These are phyloP conservation scores for Endotricha flammealis DNA, from an alignment of 2,888 invertebrate species.

Conservation along the genomic window DNA sequence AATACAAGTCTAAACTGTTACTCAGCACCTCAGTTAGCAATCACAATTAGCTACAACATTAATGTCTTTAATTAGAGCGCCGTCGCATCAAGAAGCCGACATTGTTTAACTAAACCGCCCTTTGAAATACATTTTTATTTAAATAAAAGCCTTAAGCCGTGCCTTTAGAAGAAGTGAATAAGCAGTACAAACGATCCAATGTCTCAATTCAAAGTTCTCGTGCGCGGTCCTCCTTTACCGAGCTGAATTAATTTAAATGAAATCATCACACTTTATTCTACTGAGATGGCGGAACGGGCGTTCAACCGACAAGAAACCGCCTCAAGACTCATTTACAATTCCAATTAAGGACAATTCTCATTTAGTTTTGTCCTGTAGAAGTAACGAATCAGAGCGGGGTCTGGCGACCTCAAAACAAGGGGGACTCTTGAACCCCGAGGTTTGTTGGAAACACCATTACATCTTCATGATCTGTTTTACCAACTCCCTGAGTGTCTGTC, in stretches of 20 bases:
- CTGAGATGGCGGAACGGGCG: slow-evolving; percentile 60
- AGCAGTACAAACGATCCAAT: slow-evolving; percentile 41
- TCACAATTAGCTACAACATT: too few species aligned
- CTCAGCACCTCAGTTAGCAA: too few species aligned
- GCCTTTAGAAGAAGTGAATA: slow-evolving; percentile 13
- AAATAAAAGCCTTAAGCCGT: not conserved
- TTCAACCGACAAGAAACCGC: slow-evolving; percentile 69
- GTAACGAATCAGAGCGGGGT: slow-evolving; percentile 53
- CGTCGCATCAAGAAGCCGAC: too few species aligned
- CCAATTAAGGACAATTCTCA: slow-evolving; percentile 73
- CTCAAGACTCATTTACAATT: slow-evolving; percentile 75
- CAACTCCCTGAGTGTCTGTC: too few species aligned
- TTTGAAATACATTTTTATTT: not conserved
- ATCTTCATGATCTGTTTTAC: too few species aligned
- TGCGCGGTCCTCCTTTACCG: slow-evolving; percentile 35
- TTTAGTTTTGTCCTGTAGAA: slow-evolving; percentile 68
- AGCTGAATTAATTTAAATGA: slow-evolving; percentile 70
- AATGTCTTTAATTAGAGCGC: too few species aligned
- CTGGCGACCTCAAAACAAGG: slow-evolving; percentile 29
- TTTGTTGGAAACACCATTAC: too few species aligned
- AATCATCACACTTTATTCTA: slow-evolving; percentile 74
- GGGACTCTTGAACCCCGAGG: too few species aligned
- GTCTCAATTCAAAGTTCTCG: slow-evolving; percentile 49
- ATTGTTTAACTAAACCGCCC: too few species aligned
- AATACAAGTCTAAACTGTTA: too few species aligned